Evolutionary conservation across 2,888 invertebrate genomes (phyloP), one percentile per base, ranked within the genome.

Genomic region (Drosophila subsilvestris): DNA sequence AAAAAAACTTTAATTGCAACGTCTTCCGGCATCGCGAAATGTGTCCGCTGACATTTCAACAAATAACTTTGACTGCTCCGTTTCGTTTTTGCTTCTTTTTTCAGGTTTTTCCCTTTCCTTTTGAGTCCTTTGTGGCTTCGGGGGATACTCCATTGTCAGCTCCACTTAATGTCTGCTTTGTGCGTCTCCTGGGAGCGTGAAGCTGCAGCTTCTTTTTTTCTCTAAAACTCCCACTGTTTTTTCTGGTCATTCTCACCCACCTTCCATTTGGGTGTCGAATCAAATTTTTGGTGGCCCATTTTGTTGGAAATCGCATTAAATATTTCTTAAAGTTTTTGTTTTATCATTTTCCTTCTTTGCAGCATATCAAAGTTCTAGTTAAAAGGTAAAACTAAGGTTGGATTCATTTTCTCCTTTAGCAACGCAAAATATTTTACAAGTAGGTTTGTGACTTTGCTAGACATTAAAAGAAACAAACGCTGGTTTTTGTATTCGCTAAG

Each of bases 1-100:
- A n/a, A n/a, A n/a, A 54, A 27, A 59, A 63, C 63, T 84, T 79
- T 61, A 85, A 70, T 73, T 76, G 67, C 86, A 74, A 22, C 47
- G 61, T 50, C 66, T 66, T 66, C 57, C 56, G 56, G 53, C 56
- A 43, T n/a, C 54, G 51, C 51, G 51, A 47, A n/a, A 25, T 14
- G 49, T 49, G 20, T 20, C 43, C n/a, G 8, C 17, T 20, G 17
- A 49, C n/a, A 43, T n/a, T 9, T 47, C 50, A 48, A 56, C 45
- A 55, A 44, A 50, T 32, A 56, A 63, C 54, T 62, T 25, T 32
- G n/a, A 25, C 58, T 51, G 20, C 14, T 37, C 29, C 10, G n/a
- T 18, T 48, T 1, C 43, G 10, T 14, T 18, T 44, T 44, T 7
- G 20, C 7, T 42, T 20, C 6, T 17, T 29, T 18, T 43, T 50